Percentiles rank a stretch among this genome's conserved stretches.
Evolutionary conservation across 2,113 vertebrate species (phyloP).

Genomic region (Ariopsis seemanni): DNA sequence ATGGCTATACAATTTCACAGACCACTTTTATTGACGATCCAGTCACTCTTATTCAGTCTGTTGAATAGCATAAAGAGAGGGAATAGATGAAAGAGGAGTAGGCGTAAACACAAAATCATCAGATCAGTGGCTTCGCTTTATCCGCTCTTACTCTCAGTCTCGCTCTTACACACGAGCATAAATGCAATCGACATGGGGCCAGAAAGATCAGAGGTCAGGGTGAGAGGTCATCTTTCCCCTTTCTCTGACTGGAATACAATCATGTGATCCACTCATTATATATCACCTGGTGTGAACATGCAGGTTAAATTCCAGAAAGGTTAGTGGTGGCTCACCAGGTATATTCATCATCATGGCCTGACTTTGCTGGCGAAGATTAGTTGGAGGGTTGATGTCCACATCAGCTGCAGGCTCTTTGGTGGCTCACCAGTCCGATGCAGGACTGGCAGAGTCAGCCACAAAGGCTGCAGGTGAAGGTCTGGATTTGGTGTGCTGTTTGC

Average conservation of each 20-base stretch:
- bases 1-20: not conserved
- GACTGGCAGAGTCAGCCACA: too few relatives aligned
- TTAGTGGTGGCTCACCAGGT: too few relatives aligned
- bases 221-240: conserved; percentile 10
- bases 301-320: not conserved
- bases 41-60: conserved; percentile 11
- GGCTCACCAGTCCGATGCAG: too few relatives aligned
- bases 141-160: not conserved
- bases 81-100: not conserved
- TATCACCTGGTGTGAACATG: conserved; percentile 15
- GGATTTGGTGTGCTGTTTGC: too few relatives aligned
- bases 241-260: conserved; percentile 14
- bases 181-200: not conserved
- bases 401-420: too few relatives aligned
- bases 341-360: too few relatives aligned
- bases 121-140: conserved; percentile 7
- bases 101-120: conserved; percentile 23
- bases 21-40: conserved; percentile 8
- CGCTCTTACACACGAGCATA: not conserved
- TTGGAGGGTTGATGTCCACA: too few relatives aligned
- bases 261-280: not conserved
- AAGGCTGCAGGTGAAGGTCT: too few relatives aligned
- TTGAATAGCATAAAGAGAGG: conserved; percentile 1
- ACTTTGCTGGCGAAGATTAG: too few relatives aligned
- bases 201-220: conserved; percentile 42